Conservation (phyloP, 2,797 vertebrate species). For the Clarias laeviceps region DNA sequence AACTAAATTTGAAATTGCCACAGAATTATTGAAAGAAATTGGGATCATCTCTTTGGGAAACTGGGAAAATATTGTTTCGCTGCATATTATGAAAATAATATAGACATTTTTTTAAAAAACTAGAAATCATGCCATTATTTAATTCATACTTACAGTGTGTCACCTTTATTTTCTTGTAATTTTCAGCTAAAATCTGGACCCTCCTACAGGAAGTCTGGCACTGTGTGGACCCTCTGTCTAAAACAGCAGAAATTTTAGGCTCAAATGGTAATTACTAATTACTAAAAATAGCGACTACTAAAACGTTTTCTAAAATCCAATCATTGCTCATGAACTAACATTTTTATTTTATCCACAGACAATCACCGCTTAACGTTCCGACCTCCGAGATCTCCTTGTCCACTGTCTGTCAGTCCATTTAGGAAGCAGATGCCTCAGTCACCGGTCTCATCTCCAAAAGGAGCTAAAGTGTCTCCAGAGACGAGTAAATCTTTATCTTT, state of each 20-base stretch:
- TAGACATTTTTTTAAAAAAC: background rate
- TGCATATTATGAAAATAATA: background rate
- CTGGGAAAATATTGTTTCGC: too few relatives aligned
- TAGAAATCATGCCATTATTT: background rate
- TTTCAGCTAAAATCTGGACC: slow-evolving; percentile 82
- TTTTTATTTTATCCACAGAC: slow-evolving; percentile 22
- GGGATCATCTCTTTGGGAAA: too few relatives aligned
- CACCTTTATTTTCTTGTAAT: slow-evolving; percentile 31
- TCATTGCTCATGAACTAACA: background rate
- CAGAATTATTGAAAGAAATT: background rate
- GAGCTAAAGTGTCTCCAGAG: slow-evolving; percentile 12
- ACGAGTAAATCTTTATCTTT: background rate
- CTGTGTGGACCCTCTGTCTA: slow-evolving; percentile 80
- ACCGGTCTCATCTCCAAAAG: background rate
- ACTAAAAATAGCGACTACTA: background rate
- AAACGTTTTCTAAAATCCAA: background rate
- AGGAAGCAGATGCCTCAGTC: background rate
- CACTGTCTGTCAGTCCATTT: slow-evolving; percentile 6
- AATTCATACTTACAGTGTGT: background rate
- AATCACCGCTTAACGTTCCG: slow-evolving; percentile 8
- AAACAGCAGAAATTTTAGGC: slow-evolving; percentile 57
- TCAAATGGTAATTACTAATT: slow-evolving; percentile 60
- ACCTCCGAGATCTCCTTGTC: slow-evolving; percentile 1
- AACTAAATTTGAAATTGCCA: background rate
- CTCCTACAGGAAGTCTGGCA: slow-evolving; percentile 87